Evolutionary conservation across 92 coral and sea anemone genomes (phyloP).

Genomic region (Zoanthus sansibaricus): DNA sequence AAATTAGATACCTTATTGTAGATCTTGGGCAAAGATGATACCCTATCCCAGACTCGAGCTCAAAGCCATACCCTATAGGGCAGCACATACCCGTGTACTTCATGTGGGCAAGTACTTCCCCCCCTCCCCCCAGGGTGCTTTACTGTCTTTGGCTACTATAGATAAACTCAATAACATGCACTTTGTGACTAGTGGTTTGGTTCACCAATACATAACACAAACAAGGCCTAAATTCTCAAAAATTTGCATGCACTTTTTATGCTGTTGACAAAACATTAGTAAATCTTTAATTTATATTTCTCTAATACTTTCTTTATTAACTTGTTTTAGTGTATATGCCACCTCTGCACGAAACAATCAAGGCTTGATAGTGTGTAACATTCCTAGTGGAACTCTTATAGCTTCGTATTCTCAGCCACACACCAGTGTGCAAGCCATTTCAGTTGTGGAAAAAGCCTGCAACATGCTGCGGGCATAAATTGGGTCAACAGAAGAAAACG

Average conservation of each 20-base stretch:
- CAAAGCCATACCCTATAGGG: no score
- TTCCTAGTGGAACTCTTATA: constrained; percentile 87
- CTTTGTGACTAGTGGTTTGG: background rate
- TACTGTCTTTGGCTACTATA: background rate
- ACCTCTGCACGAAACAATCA: constrained; percentile 71
- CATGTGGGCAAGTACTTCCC: no score
- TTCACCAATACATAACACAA: background rate
- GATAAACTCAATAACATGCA: background rate
- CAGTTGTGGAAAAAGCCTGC: constrained; percentile 85
- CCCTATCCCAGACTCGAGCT: no score
- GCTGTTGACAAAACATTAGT: no score
- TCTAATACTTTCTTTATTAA: background rate
- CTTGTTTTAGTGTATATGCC: constrained; percentile 78
- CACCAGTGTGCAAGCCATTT: constrained; percentile 74
- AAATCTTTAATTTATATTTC: no score
- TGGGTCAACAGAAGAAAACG: background rate
- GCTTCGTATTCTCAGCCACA: constrained; percentile 78
- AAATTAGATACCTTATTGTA: no score
- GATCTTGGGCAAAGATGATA: no score
- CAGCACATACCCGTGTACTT: no score
- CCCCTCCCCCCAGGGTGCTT: background rate
- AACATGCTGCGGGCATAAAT: constrained; percentile 74
- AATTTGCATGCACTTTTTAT: no score
- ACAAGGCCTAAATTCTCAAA: no score
- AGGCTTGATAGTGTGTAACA: constrained; percentile 86